Base-by-base conservation (phyloP, 2,888 invertebrate species). In the Sarcophaga carnaria region DNA sequence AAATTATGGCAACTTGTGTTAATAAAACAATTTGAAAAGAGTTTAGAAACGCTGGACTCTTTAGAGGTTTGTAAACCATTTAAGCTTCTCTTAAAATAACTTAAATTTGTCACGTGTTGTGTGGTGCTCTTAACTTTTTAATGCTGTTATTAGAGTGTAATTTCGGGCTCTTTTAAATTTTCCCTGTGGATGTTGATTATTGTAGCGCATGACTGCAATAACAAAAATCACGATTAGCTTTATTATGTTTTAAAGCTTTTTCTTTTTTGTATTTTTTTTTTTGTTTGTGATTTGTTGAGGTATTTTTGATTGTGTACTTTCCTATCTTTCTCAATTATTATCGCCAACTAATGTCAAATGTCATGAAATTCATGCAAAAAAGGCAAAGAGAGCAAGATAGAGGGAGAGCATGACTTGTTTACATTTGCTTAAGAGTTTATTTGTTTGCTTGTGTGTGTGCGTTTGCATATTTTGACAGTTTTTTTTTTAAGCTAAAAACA, bases 141-240 rank as follows among this genome's bases (percentile, higher is more conserved):
- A 59, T 17, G 47, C n/a, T 66, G 12, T 25, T n/a, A 2, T 37
- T 54, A 8, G 1, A 20, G 12, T 4, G 14, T 54, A 17, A 8
- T 37, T 37, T 37, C 2, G 20, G 37, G 54, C 67, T 72, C 70
- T 49, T 66, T 60, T 54, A 45, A 64, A 3, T 14, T 64, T 8
- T 54, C 37, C 47, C 5, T 74, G 81, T 87, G 87, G 87, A 84
- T 60, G 14, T 14, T 84, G 71, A 76, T 54, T 62, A 59, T 1
- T 12, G 70, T 10, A 20, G 78, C 84, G 87, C 87, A 87, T 69
- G 87, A 81, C 81, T 84, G 83, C 80, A 75, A 64, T 25, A 37
- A 80, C 49, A 63, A 27, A 62, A 37, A 37, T 37, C n/a, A 22
- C 54, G 27, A 49, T 49, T 75, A 62, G 27, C 49, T 75, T 27